Conservation (phyloP, 53 echinoderm and acorn worm species). For the Holothuria scabra region DNA sequence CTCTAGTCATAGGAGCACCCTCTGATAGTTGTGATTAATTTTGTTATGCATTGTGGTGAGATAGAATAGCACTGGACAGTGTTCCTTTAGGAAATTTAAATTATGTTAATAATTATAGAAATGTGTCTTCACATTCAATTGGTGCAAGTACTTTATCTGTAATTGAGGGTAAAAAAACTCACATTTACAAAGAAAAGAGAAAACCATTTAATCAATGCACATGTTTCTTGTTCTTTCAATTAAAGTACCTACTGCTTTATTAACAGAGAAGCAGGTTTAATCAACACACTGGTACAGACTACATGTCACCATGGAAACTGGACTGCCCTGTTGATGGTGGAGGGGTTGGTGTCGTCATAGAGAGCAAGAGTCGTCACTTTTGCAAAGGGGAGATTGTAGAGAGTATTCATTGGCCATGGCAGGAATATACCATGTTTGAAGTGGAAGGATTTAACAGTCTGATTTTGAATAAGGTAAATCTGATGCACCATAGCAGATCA, state of each 20-base stretch:
- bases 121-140: too few relatives aligned
- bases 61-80: too few relatives aligned
- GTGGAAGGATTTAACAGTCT: conserved; percentile 92
- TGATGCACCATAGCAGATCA: too few relatives aligned
- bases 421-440: conserved; percentile 74
- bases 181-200: too few relatives aligned
- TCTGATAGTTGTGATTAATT: too few relatives aligned
- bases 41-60: too few relatives aligned
- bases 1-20: too few relatives aligned
- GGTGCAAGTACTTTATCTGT: background rate
- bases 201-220: too few relatives aligned
- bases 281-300: conserved; percentile 92
- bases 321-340: conserved; percentile 86
- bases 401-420: conserved; percentile 97
- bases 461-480: conserved; percentile 81
- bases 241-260: background rate
- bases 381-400: conserved; percentile 84
- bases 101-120: too few relatives aligned
- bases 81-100: too few relatives aligned
- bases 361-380: conserved; percentile 70
- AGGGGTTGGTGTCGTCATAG: conserved; percentile 86
- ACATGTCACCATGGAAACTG: conserved; percentile 87
- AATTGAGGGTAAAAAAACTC: background rate
- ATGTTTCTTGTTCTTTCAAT: background rate
- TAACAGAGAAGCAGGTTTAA: conserved; percentile 88